Evolutionary conservation across 2,797 vertebrate genomes (phyloP), one percentile per base, ranked within the genome.

Genomic region (Perodicticus potto): DNA sequence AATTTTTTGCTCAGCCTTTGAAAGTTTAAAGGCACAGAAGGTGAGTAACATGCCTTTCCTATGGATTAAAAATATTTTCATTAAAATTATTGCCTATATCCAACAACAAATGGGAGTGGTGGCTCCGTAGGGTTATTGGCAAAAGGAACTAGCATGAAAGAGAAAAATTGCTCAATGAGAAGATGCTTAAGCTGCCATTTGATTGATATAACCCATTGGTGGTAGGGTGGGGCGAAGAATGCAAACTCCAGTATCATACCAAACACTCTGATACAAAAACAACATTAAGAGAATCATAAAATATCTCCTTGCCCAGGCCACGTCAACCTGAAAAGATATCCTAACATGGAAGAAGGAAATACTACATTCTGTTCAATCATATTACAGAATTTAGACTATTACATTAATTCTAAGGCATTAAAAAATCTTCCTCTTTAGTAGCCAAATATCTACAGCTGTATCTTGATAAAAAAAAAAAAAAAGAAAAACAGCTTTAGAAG

Each of bases 11-110:
- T 96, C 96, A 97, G 61, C 27, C 67, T 83, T 96, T 96, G 81
- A 97, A 97, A 97, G 72, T 90, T 65, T 72, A 96, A 97, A 94
- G 95, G 96, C 96, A 97, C 88, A 59, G 45, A 87, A 93, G 34
- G 87, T 96, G 40, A 37, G 57, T 37, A 93, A 95, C 97, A 91
- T 73, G n/a, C 92, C 90, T 96, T 82, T 94, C 70, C 90, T 91
- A 40, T 23, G 93, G 49, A 91, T 82, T 95, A 97, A 96, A 93
- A 95, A 95, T 95, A 97, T 63, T 80, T 92, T 91, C 76, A 83
- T 89, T 86, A 95, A 49, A 95, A 85, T 94, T 89, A 93, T 61
- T 94, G 86, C 77, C 97, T 96, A 16, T 96, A 95, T 92, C 89
- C 91, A 74, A 65, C 22, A 90, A 77, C 3, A 73, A 91, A 83